Conservation (phyloP, 2,888 invertebrate genomes). For the Linnaemya vulpina region DNA sequence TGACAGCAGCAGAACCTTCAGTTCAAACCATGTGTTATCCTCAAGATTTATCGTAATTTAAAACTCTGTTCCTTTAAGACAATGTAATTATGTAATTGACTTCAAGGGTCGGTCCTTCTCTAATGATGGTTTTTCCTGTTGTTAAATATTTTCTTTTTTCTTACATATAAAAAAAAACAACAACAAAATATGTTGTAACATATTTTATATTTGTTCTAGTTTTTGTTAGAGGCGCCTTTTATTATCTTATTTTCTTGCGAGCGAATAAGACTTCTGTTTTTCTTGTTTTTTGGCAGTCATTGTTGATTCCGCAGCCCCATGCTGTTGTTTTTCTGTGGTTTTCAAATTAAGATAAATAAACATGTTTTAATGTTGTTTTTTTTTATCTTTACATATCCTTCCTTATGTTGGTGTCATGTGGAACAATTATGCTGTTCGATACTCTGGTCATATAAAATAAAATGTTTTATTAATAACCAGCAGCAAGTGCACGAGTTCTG, state of each 20-base stretch:
- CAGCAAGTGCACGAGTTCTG: neutral
- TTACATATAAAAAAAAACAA: conserved; percentile 16
- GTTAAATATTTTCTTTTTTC: conserved; percentile 18
- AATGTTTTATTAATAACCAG: neutral
- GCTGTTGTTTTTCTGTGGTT: conserved; percentile 31
- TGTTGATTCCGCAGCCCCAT: neutral
- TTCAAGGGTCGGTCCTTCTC: conserved; percentile 32
- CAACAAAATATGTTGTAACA: conserved; percentile 40
- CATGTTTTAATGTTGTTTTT: neutral
- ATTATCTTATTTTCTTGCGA: neutral
- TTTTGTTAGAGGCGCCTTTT: conserved; percentile 30
- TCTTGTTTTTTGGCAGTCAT: neutral
- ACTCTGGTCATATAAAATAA: conserved; percentile 9
- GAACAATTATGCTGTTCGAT: conserved; percentile 54
- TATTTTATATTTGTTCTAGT: conserved; percentile 30
- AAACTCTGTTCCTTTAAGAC: conserved; percentile 60
- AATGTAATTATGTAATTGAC: conserved; percentile 68
- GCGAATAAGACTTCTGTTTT: neutral
- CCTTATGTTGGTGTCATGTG: conserved; percentile 53
- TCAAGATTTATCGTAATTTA: conserved; percentile 48
- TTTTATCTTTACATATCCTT: neutral
- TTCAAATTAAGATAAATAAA: neutral
- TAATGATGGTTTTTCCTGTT: conserved; percentile 13
- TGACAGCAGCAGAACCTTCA: conserved; percentile 51
- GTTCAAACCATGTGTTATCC: conserved; percentile 29